Conservation (phyloP, 2,113 vertebrate species). For the Phocoena phocoena region DNA sequence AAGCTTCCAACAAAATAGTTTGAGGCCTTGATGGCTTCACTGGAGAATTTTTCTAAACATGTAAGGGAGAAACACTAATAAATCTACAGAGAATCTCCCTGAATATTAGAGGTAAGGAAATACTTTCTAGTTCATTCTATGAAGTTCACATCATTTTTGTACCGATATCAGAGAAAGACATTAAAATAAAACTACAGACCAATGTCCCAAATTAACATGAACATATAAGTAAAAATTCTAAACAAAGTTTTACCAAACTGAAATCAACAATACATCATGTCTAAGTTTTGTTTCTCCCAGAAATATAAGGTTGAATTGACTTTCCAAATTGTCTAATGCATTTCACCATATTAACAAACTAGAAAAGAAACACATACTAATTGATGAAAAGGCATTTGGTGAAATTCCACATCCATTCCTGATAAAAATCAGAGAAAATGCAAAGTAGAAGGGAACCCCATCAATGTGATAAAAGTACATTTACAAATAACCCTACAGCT, state of each 20-base stretch:
- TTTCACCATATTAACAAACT: neutral
- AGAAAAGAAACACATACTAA: neutral
- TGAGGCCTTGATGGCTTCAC: neutral
- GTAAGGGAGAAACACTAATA: neutral
- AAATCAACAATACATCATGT: neutral
- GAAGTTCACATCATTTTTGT: neutral
- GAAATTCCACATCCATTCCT: neutral
- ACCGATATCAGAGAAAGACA: neutral
- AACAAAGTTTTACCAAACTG: neutral
- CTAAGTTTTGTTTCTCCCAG: neutral
- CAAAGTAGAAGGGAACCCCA: neutral
- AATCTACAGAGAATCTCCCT: neutral
- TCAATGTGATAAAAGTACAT: neutral
- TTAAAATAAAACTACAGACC: neutral
- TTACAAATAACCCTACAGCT: neutral
- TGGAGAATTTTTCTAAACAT: neutral
- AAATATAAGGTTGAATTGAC: neutral
- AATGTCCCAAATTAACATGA: neutral
- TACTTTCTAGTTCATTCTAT: neutral
- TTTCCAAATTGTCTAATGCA: neutral
- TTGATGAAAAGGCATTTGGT: neutral
- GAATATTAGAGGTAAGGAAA: neutral
- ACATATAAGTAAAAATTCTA: neutral
- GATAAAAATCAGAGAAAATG: neutral
- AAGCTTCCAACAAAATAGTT: neutral